These are phyloP conservation scores for Gouania willdenowi DNA, from an alignment of 2,797 vertebrate genomes.

Conservation along the genomic window DNA sequence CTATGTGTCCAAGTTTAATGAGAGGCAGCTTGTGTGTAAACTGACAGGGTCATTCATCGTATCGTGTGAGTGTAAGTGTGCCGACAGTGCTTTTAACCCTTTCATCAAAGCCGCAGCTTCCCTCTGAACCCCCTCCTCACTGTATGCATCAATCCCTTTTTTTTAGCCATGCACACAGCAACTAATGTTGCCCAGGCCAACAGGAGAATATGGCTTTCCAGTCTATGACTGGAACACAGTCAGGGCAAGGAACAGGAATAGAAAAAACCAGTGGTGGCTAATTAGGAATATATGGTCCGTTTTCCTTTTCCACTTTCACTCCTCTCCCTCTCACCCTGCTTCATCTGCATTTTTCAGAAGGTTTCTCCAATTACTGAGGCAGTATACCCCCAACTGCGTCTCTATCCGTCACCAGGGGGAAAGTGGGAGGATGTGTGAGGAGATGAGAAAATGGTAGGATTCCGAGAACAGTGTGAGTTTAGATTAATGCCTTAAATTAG, in stretches of 20 bases:
- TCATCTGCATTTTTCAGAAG: conserved; percentile 77
- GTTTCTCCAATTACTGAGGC: conserved; percentile 66
- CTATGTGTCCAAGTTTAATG: not conserved
- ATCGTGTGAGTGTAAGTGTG: conserved; percentile 41
- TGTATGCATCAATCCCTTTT: conserved; percentile 44
- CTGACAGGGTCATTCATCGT: conserved; percentile 43
- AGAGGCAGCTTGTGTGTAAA: conserved; percentile 26
- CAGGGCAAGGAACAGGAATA: conserved; percentile 31
- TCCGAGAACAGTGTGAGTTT: conserved; percentile 49
- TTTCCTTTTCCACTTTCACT: conserved; percentile 48
- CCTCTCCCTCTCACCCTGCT: conserved; percentile 44
- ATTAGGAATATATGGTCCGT: conserved; percentile 66
- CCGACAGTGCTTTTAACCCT: conserved; percentile 58
- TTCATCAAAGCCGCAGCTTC: conserved; percentile 54
- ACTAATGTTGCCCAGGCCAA: conserved; percentile 59
- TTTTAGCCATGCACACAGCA: conserved; percentile 38
- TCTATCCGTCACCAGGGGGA: conserved; percentile 48
- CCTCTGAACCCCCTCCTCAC: conserved; percentile 44
- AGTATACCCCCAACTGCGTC: conserved; percentile 48
- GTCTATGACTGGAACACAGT: conserved; percentile 27
- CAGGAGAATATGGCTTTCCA: conserved; percentile 31
- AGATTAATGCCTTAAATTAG: conserved; percentile 62
- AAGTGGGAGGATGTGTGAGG: conserved; percentile 23
- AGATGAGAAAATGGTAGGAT: conserved; percentile 34
- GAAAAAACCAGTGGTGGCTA: conserved; percentile 34